phyloP scores from a whole-genome alignment of 2,113 vertebrate species.

The Nasalis larvatus region DNA sequence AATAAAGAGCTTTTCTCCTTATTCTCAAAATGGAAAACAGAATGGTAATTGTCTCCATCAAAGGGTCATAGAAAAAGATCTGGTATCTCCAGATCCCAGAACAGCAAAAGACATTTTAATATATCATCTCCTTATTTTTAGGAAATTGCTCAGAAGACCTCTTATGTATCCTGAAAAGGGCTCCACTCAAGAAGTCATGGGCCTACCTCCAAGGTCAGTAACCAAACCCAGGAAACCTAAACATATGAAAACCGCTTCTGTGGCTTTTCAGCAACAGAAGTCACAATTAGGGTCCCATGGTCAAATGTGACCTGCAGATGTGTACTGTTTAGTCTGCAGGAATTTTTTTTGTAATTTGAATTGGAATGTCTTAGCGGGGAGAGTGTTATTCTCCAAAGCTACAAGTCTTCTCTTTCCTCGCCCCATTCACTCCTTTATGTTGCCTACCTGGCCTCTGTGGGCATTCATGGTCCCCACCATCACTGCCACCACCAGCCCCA shows the following conservation, averaged over 20 bases:
- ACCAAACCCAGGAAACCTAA: background rate
- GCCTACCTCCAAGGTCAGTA: conserved; percentile 86
- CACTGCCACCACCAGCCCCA: no score
- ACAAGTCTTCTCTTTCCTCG: background rate
- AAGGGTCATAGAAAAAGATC: background rate
- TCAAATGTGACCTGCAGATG: no score
- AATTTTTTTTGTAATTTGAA: background rate
- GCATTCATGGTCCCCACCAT: no score
- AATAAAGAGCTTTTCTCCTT: background rate
- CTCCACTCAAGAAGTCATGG: conserved; percentile 62
- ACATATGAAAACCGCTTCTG: background rate
- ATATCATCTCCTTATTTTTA: conserved; percentile 64
- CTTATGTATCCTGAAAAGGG: conserved; percentile 61
- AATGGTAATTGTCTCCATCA: background rate
- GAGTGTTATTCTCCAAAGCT: background rate
- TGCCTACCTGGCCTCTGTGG: background rate
- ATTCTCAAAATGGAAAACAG: background rate
- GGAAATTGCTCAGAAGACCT: conserved; percentile 77
- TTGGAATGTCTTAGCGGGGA: background rate
- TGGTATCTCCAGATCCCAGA: background rate
- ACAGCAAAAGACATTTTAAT: background rate
- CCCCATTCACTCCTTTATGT: background rate
- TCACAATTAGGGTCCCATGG: background rate
- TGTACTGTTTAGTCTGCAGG: background rate
- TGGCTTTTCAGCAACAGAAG: background rate